phyloP scores from a whole-genome alignment of 1,140 invertebrate genomes.

The Trichomalopsis sarcophagae region DNA sequence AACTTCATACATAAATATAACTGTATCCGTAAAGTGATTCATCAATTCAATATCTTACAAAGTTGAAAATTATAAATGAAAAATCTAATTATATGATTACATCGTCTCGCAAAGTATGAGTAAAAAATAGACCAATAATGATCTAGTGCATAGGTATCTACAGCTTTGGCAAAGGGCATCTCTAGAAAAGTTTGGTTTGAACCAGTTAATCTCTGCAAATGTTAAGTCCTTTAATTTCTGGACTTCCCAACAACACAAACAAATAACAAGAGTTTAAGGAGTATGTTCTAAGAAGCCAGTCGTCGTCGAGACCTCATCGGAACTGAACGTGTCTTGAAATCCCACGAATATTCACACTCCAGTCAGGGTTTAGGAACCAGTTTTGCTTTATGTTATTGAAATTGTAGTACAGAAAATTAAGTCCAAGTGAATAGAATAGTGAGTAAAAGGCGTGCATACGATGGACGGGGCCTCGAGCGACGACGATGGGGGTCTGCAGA shows the following conservation, averaged over 20 bases:
- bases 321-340: background rate
- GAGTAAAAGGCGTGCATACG: background rate
- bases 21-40: too few species aligned
- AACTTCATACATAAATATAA: too few species aligned
- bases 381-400: too few species aligned
- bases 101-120: too few species aligned
- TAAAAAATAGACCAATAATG: too few species aligned
- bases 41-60: too few species aligned
- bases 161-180: too few species aligned
- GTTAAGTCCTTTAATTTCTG: background rate
- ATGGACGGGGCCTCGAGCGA: slow-evolving; percentile 51
- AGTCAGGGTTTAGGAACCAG: background rate
- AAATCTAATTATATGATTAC: too few species aligned
- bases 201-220: background rate
- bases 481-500: slow-evolving; percentile 58
- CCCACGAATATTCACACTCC: background rate
- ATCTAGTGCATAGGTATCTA: too few species aligned
- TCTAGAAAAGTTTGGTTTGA: background rate
- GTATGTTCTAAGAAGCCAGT: slow-evolving; percentile 5
- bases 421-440: too few species aligned
- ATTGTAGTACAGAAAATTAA: background rate
- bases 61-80: too few species aligned
- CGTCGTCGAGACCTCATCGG: background rate
- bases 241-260: background rate
- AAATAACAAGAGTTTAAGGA: background rate